phyloP scores from a whole-genome alignment of 2,797 vertebrate species.

The Picus viridis region DNA sequence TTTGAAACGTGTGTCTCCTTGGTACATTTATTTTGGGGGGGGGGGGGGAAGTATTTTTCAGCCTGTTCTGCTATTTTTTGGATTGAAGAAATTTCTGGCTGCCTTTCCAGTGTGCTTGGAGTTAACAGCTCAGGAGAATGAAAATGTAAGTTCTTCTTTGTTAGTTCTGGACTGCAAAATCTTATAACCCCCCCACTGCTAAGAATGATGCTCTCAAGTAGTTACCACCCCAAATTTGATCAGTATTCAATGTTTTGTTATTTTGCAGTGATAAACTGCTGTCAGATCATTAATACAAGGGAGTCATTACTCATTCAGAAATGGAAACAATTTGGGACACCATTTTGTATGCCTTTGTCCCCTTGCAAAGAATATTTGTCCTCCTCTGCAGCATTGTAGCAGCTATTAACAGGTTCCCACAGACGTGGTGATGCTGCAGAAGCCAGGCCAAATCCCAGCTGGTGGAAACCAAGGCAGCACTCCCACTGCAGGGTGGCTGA shows the following conservation, averaged over 20 bases:
- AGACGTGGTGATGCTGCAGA: neutral
- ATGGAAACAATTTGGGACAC: neutral
- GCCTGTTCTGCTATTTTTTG: neutral
- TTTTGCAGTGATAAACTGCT: neutral
- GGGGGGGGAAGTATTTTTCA: neutral
- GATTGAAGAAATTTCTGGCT: conserved; percentile 7
- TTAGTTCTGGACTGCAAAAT: conserved; percentile 62
- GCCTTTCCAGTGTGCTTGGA: conserved; percentile 18
- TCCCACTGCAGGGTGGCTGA: neutral
- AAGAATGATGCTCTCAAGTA: conserved; percentile 38
- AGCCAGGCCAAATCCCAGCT: neutral
- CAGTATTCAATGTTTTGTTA: conserved; percentile 28
- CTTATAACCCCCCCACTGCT: conserved; percentile 40
- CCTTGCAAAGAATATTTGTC: neutral
- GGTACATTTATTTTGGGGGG: conserved; percentile 8
- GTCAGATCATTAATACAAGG: neutral
- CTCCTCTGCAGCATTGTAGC: neutral
- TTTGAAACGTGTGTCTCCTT: neutral
- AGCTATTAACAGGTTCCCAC: neutral
- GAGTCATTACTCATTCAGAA: neutral
- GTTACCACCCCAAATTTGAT: conserved; percentile 41
- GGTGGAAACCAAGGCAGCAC: neutral
- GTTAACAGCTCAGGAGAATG: conserved; percentile 41
- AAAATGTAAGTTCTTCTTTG: conserved; percentile 52
- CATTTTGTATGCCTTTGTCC: neutral